Evolutionary conservation across 2,797 vertebrate genomes (phyloP).

Genomic region (Chromis chromis): DNA sequence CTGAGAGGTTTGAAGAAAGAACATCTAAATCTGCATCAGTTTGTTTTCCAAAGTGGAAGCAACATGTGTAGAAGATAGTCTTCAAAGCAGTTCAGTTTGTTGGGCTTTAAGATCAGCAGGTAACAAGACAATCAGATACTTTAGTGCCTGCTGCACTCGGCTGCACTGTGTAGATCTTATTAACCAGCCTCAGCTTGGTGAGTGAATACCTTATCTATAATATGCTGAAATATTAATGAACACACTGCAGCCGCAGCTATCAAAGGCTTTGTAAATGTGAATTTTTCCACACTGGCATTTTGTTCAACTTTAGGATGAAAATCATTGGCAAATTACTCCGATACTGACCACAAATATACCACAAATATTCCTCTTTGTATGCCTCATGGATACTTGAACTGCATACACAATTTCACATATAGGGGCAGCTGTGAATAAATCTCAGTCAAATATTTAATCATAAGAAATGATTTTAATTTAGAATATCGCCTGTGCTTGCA

Average conservation of each 20-base stretch:
- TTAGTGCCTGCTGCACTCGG: background rate
- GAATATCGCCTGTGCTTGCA: background rate
- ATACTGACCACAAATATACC: too few relatives aligned
- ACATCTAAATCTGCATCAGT: background rate
- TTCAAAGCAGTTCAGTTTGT: background rate
- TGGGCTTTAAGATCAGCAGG: background rate
- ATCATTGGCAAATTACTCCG: constrained; percentile 5
- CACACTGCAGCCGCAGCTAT: constrained; percentile 7
- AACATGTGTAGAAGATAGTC: background rate
- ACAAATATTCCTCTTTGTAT: too few relatives aligned
- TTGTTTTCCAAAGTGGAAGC: too few relatives aligned
- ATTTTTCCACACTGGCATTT: constrained; percentile 14
- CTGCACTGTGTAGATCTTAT: background rate
- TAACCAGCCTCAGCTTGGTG: background rate
- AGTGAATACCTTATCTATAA: constrained; percentile 14
- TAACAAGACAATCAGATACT: background rate
- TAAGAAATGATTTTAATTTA: too few relatives aligned
- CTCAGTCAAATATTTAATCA: too few relatives aligned
- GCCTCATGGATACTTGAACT: background rate
- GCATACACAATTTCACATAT: too few relatives aligned
- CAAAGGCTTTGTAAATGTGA: background rate
- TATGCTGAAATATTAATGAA: constrained; percentile 38
- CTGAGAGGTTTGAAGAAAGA: background rate
- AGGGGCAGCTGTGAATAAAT: background rate
- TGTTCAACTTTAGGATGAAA: background rate